Percentiles rank a stretch among this genome's conserved stretches.
Conservation (phyloP, 2,113 vertebrate genomes). For the Cyprinus carpio region DNA sequence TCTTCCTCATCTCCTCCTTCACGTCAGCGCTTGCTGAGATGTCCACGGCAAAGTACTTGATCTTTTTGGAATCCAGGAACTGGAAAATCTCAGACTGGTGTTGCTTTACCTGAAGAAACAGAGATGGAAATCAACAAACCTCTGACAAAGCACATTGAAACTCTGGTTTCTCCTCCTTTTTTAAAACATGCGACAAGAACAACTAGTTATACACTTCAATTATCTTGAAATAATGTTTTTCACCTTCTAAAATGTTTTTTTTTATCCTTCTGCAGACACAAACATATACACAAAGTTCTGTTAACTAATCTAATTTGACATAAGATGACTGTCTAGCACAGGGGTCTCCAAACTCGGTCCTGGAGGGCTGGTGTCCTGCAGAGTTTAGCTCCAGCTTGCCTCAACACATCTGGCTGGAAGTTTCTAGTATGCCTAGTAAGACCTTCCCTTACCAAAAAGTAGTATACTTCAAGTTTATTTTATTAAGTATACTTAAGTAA, state of each 20-base stretch:
- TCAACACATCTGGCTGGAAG: too few species aligned
- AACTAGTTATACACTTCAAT: neutral
- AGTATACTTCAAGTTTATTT: too few species aligned
- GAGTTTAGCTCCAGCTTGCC: too few species aligned
- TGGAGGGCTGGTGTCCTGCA: too few species aligned
- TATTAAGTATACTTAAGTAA: too few species aligned
- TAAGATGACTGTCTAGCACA: neutral
- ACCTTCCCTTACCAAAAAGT: too few species aligned
- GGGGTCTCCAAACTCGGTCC: too few species aligned
- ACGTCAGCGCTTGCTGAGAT: slow-evolving; percentile 36
- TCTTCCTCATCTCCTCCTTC: slow-evolving; percentile 68
- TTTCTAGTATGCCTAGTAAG: too few species aligned
- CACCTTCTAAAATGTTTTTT: neutral
- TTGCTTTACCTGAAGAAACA: slow-evolving; percentile 63
- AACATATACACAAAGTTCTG: too few species aligned
- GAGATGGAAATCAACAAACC: neutral
- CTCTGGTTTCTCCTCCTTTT: neutral
- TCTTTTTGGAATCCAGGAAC: slow-evolving; percentile 56
- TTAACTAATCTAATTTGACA: neutral
- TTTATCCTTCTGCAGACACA: neutral
- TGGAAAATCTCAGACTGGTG: slow-evolving; percentile 58
- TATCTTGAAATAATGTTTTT: neutral
- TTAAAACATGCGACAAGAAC: neutral
- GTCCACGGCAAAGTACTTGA: slow-evolving; percentile 58
- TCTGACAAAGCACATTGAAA: too few species aligned